These are phyloP conservation scores for Camponotus pennsylvanicus DNA, from an alignment of 1,140 invertebrate species.

Conservation along the genomic window DNA sequence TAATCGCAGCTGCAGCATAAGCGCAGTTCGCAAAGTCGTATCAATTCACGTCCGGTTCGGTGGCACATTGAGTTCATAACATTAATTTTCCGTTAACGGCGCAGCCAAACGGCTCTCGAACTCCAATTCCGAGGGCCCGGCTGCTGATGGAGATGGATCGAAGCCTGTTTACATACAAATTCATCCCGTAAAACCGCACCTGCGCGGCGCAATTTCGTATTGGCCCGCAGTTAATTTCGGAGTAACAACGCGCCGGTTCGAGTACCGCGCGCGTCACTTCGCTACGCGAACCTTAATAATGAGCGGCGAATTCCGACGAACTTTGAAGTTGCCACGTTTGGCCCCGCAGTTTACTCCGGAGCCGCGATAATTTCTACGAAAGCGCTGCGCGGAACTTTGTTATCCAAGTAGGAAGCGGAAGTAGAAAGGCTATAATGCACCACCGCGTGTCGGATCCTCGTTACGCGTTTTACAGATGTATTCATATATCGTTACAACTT, in stretches of 20 bases:
- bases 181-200: conserved; percentile 73
- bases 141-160: conserved; percentile 67
- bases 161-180: conserved; percentile 77
- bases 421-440: conserved; percentile 49
- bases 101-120: conserved; percentile 60
- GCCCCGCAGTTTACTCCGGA: conserved; percentile 43
- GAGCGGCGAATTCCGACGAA: conserved; percentile 54
- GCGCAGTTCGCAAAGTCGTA: conserved; percentile 57
- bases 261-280: conserved; percentile 31
- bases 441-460: conserved; percentile 28
- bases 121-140: conserved; percentile 55
- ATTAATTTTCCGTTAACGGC: conserved; percentile 72
- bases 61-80: conserved; percentile 62
- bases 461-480: conserved; percentile 37
- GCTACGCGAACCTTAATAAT: conserved; percentile 48
- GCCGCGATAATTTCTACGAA: conserved; percentile 44
- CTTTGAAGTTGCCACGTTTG: conserved; percentile 46
- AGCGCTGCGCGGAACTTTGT: conserved; percentile 53
- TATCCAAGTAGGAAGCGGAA: conserved; percentile 39
- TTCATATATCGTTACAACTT: conserved; percentile 27
- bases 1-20: conserved; percentile 54
- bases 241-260: conserved; percentile 59
- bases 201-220: conserved; percentile 65
- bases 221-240: conserved; percentile 68
- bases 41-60: conserved; percentile 42